phyloP scores from a whole-genome alignment of 2,888 invertebrate species.

The Zelleria hepariella region DNA sequence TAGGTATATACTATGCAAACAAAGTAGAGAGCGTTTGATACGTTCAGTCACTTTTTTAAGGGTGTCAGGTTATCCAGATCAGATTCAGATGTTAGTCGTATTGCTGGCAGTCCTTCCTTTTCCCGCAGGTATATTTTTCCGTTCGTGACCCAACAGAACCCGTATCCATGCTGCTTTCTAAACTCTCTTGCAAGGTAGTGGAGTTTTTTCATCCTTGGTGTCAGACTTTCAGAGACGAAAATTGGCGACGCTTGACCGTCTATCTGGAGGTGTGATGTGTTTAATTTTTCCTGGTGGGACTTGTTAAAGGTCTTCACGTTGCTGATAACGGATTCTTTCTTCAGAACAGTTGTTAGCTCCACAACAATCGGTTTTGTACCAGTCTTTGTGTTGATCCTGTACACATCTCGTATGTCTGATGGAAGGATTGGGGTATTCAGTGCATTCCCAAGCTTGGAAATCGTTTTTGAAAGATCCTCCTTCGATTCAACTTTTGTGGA shows the following conservation, averaged over 20 bases:
- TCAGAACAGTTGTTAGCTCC: too few species aligned
- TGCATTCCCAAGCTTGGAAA: too few species aligned
- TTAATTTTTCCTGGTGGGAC: background rate
- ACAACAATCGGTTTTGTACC: too few species aligned
- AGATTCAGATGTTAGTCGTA: slow-evolving; percentile 5
- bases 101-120: slow-evolving; percentile 6
- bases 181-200: slow-evolving; percentile 3
- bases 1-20: background rate
- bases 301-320: background rate
- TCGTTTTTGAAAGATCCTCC: too few species aligned
- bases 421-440: too few species aligned
- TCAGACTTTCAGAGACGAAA: slow-evolving; percentile 1
- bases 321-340: background rate
- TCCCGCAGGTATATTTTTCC: slow-evolving; percentile 3
- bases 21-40: slow-evolving; percentile 5
- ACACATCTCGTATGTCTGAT: slow-evolving; percentile 1
- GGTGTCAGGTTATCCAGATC: too few species aligned
- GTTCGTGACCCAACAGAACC: background rate
- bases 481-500: too few species aligned
- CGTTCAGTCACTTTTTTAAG: too few species aligned
- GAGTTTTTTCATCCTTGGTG: slow-evolving; percentile 1
- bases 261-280: background rate
- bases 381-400: too few species aligned
- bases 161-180: slow-evolving; percentile 1
- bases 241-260: background rate